Evolutionary conservation across 2,113 vertebrate genomes (phyloP), one percentile per base, ranked within the genome.

Genomic region (Clarias magur): DNA sequence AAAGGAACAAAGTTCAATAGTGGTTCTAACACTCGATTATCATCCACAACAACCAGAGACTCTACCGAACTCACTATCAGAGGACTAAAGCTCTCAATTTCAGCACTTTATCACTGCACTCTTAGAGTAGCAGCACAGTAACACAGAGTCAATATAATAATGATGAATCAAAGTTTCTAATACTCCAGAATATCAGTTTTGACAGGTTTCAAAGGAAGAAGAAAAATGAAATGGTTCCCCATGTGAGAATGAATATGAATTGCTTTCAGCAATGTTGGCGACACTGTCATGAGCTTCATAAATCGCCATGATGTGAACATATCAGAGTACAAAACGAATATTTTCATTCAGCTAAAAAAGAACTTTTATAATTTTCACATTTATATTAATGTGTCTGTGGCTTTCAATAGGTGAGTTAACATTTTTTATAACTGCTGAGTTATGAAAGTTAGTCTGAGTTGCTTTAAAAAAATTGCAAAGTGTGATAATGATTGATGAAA

Each of bases 21-120:
- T 42, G 38, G 38, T 42, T 42, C 38, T 42, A 3, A 42, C 38
- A 42, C 38, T 42, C 38, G 38, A 42, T 42, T 42, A 42, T 42
- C 38, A 42, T 42, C 38, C 38, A 42, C 38, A 42, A 42, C 2
- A 42, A 42, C 38, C 38, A 3, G 38, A 42, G 38, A 42, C 38
- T 42, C 38, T 42, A 42, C 38, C 4, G 38, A 42, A 42, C 38
- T 42, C 38, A 42, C 38, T 5, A 42, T 42, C 25, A 38, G 48
- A 0, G 3, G 21, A 53, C 38, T 72, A n/a, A n/a, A n/a, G n/a
- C n/a, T n/a, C n/a, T n/a, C n/a, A n/a, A n/a, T n/a, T n/a, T n/a
- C n/a, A n/a, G 82, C 72, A 67, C 72, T 87, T 11, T 87, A 84
- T 87, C 70, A 84, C 60, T 87, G 78, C n/a, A n/a, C n/a, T n/a